Evolutionary conservation across 2,888 invertebrate species (phyloP), one percentile per base, ranked within the genome.

Genomic region (Morinoia aosen): DNA sequence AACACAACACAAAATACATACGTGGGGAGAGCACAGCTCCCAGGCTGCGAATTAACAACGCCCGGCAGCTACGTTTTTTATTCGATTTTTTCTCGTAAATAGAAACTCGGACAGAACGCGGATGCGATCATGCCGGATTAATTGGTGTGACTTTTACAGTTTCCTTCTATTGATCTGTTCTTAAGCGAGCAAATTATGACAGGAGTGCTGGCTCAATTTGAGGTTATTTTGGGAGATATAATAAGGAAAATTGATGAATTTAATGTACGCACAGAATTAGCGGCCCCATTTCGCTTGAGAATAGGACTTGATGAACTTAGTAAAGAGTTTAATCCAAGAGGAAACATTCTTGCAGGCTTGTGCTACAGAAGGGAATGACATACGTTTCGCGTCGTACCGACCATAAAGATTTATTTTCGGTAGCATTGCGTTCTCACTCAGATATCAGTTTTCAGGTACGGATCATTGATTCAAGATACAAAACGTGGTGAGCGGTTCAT

Each of bases 31-130:
- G 76, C 33, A 33, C 76, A 16, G 25, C 25, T 33, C 33, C 76
- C 3, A 33, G 25, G 76, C 33, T 33, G 19, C 8, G 76, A 16
- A 19, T 33, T 10, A 76, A 76, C 76, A 25, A 76, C 76, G 76
- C 76, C 76, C 33, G 2, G 76, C 76, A 76, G 76, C 76, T 61
- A 12, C 25, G 76, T 76, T 76, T 76, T 76, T 76, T 33, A 33
- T 16, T 76, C 8, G 76, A 25, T 33, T 76, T 76, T 76, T 33
- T 76, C 25, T 76, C 10, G 76, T 33, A 33, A 76, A 76, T 76
- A 76, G 76, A 76, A 76, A 76, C 76, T 76, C 33, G 76, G 76
- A 76, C 76, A 76, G 76, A 76, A 76, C 76, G 76, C 76, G 76
- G 76, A 76, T 76, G 76, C 76, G 76, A 76, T 76, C 76, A 76